Conservation (phyloP, 2,113 vertebrate species). For the Grammomys surdaster region DNA sequence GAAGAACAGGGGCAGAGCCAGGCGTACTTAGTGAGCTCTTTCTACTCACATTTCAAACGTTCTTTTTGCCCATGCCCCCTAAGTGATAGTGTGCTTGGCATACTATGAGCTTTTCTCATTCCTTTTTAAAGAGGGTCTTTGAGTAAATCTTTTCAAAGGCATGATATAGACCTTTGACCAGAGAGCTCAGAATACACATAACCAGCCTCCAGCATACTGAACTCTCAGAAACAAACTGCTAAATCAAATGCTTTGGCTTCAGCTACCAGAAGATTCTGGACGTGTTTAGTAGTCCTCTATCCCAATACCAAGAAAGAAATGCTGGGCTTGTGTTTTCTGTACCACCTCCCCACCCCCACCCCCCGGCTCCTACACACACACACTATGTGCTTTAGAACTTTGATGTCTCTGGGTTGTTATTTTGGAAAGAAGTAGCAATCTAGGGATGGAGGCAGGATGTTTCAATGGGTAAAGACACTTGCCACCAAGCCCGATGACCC, state of each 20-base stretch:
- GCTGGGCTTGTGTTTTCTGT: not conserved
- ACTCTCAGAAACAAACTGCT: not conserved
- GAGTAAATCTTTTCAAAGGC: constrained; percentile 42
- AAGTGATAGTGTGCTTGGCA: not conserved
- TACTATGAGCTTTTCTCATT: not conserved
- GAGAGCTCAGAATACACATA: not conserved
- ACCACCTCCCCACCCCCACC: not conserved
- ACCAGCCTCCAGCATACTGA: not conserved
- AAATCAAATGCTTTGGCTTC: not conserved
- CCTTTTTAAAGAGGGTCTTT: constrained; percentile 35
- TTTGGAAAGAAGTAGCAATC: not conserved
- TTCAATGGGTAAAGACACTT: not conserved
- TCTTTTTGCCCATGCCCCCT: not conserved
- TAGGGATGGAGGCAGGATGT: no score
- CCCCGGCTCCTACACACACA: no score
- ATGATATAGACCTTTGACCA: not conserved
- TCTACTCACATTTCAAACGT: no score
- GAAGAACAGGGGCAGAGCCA: not conserved
- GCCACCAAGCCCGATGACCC: not conserved
- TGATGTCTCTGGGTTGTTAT: constrained; percentile 5
- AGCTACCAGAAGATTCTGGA: not conserved
- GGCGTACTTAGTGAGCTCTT: not conserved
- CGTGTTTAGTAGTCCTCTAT: not conserved
- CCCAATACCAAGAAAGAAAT: not conserved
- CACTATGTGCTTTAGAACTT: not conserved